A percentile compares a stretch with the other conserved stretches of the same genome.
Conservation (phyloP, 2,888 invertebrate species). For the Sinotaia quadrata region DNA sequence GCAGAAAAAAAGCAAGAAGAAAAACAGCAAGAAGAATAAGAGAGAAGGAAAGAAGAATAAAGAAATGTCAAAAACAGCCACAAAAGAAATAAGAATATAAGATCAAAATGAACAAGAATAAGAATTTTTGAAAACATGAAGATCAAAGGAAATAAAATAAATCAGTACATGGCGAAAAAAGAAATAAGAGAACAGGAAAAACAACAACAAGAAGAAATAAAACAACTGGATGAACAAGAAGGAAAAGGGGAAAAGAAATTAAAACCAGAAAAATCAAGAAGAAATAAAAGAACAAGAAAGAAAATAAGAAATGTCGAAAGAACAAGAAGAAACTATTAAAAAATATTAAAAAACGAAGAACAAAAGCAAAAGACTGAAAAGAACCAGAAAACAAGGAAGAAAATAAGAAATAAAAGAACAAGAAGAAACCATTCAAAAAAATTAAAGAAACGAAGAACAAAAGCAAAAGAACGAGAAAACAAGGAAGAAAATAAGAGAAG, state of each 20-base stretch:
- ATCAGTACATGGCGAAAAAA: conserved; percentile 1
- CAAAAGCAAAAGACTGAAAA: too few relatives aligned
- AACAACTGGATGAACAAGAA: not conserved
- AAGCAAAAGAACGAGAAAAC: not conserved
- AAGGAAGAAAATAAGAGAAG: not conserved
- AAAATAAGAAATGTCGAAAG: not conserved
- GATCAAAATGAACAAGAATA: too few relatives aligned
- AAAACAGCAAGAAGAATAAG: conserved; percentile 12
- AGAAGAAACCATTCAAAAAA: too few relatives aligned
- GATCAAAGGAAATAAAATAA: conserved; percentile 16
- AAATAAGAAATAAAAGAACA: not conserved
- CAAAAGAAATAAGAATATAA: conserved; percentile 15
- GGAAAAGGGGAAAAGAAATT: not conserved
- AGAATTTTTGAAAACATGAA: conserved; percentile 15
- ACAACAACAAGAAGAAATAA: not conserved
- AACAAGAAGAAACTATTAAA: too few relatives aligned
- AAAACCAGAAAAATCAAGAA: not conserved
- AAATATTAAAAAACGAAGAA: too few relatives aligned
- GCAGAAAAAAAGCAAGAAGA: conserved; percentile 7
- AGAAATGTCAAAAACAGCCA: conserved; percentile 20
- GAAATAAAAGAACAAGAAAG: not conserved
- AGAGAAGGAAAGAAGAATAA: conserved; percentile 16
- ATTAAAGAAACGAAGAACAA: conserved; percentile 16
- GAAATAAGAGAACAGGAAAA: conserved; percentile 13
- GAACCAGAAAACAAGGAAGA: not conserved